Evolutionary conservation across 2,113 vertebrate genomes (phyloP), one percentile per base, ranked within the genome.

Genomic region (Ictalurus furcatus): DNA sequence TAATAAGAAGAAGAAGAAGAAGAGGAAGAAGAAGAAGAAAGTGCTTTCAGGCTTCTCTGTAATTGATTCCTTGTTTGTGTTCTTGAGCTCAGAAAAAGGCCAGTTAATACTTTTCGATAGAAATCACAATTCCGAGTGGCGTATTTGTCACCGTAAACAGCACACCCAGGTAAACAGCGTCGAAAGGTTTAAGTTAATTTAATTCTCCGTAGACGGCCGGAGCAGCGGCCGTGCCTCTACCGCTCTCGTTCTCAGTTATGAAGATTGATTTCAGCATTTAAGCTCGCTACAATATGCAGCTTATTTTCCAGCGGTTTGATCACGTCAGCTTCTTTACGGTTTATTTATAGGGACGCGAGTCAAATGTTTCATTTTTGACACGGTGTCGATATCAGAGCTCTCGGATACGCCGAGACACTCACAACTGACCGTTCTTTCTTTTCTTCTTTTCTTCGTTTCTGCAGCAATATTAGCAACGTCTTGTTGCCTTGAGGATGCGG

Each of bases 211-310:
- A 13, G 48, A 56, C 28, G 52, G 14, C 78, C 2, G 9, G 28
- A 17, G 74, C 40, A 6, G 4, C 13, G 13, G 14, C 23, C 12
- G 8, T 8, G 19, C 21, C 56, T 61, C 34, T 34, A 5, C 11
- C 4, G 23, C 56, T 37, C 56, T 82, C 28, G 59, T 13, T 34
- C 2, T 21, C 56, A 34, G 17, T 83, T 13, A 83, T 40, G 58
- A 83, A 83, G 81, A 83, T 83, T 61, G 80, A 83, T 83, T 14
- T 63, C 56, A 61, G 56, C 34, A 6, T 61, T 63, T 63, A 23
- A 83, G 19, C 34, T 61, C 81, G 16, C 81, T 61, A 40, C 21
- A 63, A 40, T 83, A 83, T 83, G 56, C 81, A 37, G 19, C 30
- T 23, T 83, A 7, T 40, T 83, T 25, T 83, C 34, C 11, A 6